Evolutionary conservation across 2,888 invertebrate genomes (phyloP).

Genomic region (Unio delphinus): DNA sequence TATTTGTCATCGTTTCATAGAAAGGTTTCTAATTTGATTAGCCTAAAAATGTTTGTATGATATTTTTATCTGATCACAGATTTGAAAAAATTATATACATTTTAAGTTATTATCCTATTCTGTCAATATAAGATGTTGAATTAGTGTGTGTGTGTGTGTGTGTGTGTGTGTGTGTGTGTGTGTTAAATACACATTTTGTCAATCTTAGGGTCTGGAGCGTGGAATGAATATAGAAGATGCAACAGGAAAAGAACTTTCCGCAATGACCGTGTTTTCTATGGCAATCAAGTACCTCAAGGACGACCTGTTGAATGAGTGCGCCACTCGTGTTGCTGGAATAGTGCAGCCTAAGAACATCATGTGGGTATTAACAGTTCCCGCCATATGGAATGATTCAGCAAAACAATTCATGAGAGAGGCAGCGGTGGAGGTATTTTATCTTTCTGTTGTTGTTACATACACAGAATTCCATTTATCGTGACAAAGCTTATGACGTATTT

Average conservation of each 20-base stretch:
- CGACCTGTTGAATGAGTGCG: slow-evolving; percentile 6
- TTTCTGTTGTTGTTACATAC: not conserved
- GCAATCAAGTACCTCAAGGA: slow-evolving; percentile 15
- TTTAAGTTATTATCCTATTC: too few relatives aligned
- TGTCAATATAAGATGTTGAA: too few relatives aligned
- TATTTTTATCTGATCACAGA: too few relatives aligned
- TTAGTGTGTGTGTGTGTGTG: too few relatives aligned
- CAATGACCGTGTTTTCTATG: slow-evolving; percentile 10
- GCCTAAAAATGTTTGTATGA: too few relatives aligned
- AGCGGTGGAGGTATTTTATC: slow-evolving; percentile 7
- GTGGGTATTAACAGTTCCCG: slow-evolving; percentile 17
- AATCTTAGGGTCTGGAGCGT: slow-evolving; percentile 2
- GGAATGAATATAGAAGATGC: slow-evolving; percentile 11
- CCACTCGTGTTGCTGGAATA: not conserved
- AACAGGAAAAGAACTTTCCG: slow-evolving; percentile 5
- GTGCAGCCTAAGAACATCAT: slow-evolving; percentile 5
- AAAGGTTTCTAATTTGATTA: too few relatives aligned
- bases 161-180: too few relatives aligned
- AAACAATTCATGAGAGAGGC: slow-evolving; percentile 28
- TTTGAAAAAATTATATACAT: too few relatives aligned
- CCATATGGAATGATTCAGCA: slow-evolving; percentile 23
- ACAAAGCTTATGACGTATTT: too few relatives aligned
- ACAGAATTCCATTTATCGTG: too few relatives aligned
- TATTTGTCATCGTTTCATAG: too few relatives aligned
- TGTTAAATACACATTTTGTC: too few relatives aligned